Evolutionary conservation across 2,113 vertebrate species (phyloP), one percentile per base, ranked within the genome.

Genomic region (Tricholaema leucomelas): DNA sequence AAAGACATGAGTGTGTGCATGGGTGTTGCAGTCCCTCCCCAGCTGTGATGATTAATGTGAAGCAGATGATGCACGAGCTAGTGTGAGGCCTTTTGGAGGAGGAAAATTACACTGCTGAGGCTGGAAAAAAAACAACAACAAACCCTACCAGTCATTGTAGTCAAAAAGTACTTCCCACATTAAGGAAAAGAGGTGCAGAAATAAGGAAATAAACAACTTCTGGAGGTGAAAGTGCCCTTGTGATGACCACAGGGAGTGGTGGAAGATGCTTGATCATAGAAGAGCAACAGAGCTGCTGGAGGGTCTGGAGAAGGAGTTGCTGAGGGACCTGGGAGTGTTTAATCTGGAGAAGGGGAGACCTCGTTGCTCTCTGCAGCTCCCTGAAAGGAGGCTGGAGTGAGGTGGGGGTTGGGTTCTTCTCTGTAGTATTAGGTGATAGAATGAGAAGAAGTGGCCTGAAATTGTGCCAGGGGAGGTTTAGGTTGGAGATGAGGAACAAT

Each of bases 31-130:
- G 17, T n/a, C 44, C 44, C 13, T 92, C 82, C 30, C 76, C 95
- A 85, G 91, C 87, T 87, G 81, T 63, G 92, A 73, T 94, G 74
- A 87, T 93, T 96, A 93, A 89, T 71, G 38, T 21, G 71, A 48
- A 59, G 60, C 64, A 48, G 83, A 55, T 89, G 92, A 95, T 85
- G 92, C 86, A 77, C 81, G 79, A 50, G 67, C 56, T 85, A 56
- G 46, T 10, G 70, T 38, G 91, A 91, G 87, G 67, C 59, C 94
- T 92, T 96, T 96, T 59, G 87, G 89, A 89, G 93, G 87, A 93
- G 91, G 94, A 81, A 92, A 91, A 95, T 93, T 64, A 81, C 90
- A 40, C 79, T 44, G 81, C 61, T 90, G 89, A 64, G 79, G 76
- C 75, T 94, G 74, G 25, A 14, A 21, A 50, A 48, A 24, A 50